A percentile compares a stretch with the other conserved stretches of the same genome.
These are phyloP conservation scores for Stegophylla sp. DNA, from an alignment of 2,888 invertebrate genomes.

Conservation along the genomic window DNA sequence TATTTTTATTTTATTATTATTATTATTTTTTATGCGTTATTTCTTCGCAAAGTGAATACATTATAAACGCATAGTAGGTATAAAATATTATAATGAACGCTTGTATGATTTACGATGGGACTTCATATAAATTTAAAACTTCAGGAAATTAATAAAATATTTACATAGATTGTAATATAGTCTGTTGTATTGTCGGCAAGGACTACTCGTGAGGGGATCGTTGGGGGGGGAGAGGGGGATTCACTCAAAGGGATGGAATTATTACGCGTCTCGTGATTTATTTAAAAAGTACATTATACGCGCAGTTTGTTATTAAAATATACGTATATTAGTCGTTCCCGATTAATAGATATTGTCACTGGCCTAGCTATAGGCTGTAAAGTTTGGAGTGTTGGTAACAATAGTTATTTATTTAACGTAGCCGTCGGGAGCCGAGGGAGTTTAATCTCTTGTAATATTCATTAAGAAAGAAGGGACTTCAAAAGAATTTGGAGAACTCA, in stretches of 20 bases:
- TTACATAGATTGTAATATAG: no score
- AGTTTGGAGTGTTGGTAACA: no score
- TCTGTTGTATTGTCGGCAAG: neutral
- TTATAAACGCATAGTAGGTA: slow-evolving; percentile 8
- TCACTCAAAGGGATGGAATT: slow-evolving; percentile 3
- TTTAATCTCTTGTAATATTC: no score
- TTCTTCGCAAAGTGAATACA: slow-evolving; percentile 32
- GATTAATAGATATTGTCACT: no score
- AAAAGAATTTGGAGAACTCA: no score
- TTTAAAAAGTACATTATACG: neutral
- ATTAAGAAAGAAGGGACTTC: no score
- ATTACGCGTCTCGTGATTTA: neutral
- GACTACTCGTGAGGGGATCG: no score
- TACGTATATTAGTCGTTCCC: no score
- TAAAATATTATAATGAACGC: slow-evolving; percentile 12
- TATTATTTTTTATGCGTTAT: slow-evolving; percentile 23
- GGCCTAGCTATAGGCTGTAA: no score
- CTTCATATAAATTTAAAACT: slow-evolving; percentile 26
- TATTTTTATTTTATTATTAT: slow-evolving; percentile 13
- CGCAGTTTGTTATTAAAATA: neutral
- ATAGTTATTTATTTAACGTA: no score
- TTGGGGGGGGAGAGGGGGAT: neutral
- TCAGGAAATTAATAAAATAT: slow-evolving; percentile 4
- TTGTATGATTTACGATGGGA: slow-evolving; percentile 20
- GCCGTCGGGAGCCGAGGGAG: no score